These are phyloP conservation scores for Burhinus oedicnemus DNA, from an alignment of 2,113 vertebrate genomes.

Conservation along the genomic window DNA sequence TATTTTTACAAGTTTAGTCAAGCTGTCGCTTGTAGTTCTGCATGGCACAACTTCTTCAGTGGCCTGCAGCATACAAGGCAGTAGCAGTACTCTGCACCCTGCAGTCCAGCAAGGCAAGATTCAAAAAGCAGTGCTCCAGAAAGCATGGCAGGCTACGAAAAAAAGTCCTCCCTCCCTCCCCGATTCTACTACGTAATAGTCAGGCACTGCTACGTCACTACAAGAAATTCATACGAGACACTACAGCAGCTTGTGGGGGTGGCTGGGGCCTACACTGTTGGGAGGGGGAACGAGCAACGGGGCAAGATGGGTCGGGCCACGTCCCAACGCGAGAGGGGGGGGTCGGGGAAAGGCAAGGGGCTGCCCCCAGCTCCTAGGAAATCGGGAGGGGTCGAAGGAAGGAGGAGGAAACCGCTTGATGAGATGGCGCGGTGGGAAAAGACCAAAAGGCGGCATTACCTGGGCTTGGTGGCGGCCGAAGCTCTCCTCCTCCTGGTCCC, in stretches of 20 bases:
- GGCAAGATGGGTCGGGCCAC: neutral
- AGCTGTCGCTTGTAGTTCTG: neutral
- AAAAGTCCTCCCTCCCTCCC: neutral
- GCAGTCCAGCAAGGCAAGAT: neutral
- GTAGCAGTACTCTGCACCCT: neutral
- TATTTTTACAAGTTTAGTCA: neutral
- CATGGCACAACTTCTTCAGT: neutral
- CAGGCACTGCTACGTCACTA: neutral
- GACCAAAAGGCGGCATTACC: slow-evolving; percentile 38
- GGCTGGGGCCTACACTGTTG: neutral
- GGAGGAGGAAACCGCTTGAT: neutral
- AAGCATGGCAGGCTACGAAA: neutral
- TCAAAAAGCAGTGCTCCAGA: neutral
- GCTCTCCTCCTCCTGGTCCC: slow-evolving; percentile 53
- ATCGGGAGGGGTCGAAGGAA: neutral
- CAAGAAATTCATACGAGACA: neutral
- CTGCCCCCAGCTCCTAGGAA: neutral
- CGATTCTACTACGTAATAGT: neutral
- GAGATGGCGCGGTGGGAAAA: slow-evolving; percentile 8
- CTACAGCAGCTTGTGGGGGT: neutral
- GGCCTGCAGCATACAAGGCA: neutral
- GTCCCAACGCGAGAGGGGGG: neutral
- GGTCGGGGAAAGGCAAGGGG: neutral
- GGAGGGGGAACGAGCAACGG: neutral
- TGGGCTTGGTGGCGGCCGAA: slow-evolving; percentile 51